Percentiles rank a stretch among this genome's conserved stretches.
Evolutionary conservation across 2,113 vertebrate genomes (phyloP).

Genomic region (Scophthalmus maximus): DNA sequence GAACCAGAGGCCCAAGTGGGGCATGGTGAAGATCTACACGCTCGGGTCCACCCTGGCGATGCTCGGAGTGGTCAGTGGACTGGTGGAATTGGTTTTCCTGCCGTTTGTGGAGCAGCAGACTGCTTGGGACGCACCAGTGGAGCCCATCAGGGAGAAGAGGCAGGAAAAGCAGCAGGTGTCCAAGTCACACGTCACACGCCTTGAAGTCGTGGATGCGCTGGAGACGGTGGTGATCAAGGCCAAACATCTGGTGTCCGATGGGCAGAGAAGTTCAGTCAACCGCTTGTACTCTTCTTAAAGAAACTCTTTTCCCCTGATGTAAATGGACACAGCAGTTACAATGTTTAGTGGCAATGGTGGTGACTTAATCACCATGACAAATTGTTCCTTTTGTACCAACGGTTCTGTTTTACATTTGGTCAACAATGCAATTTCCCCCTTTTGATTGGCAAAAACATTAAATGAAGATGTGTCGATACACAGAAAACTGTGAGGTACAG

Average conservation of each 20-base stretch:
- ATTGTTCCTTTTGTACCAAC: conserved; percentile 21
- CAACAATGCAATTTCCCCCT: not conserved
- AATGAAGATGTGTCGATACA: conserved; percentile 3
- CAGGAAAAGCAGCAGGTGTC: conserved; percentile 26
- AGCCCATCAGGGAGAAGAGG: conserved; percentile 10
- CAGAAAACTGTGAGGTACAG: conserved; percentile 56
- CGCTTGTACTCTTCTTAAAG: conserved; percentile 73
- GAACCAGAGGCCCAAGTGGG: conserved; percentile 82
- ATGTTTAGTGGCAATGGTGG: conserved; percentile 16
- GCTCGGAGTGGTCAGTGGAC: conserved; percentile 84
- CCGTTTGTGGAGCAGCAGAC: conserved; percentile 80
- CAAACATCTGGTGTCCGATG: conserved; percentile 46
- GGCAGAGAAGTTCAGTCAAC: conserved; percentile 61
- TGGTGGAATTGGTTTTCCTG: conserved; percentile 87
- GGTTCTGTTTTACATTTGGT: conserved; percentile 39
- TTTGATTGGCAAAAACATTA: too few species aligned
- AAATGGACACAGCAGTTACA: conserved; percentile 24
- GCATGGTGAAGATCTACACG: conserved; percentile 90
- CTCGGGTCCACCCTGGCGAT: conserved; percentile 89
- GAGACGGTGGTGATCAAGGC: conserved; percentile 41
- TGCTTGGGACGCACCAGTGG: conserved; percentile 59
- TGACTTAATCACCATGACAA: conserved; percentile 19
- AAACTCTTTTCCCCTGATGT: not conserved
- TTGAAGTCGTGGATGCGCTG: conserved; percentile 43
- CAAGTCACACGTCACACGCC: conserved; percentile 20